phyloP scores from a whole-genome alignment of 1,140 invertebrate species.

The Nomia melanderi region DNA sequence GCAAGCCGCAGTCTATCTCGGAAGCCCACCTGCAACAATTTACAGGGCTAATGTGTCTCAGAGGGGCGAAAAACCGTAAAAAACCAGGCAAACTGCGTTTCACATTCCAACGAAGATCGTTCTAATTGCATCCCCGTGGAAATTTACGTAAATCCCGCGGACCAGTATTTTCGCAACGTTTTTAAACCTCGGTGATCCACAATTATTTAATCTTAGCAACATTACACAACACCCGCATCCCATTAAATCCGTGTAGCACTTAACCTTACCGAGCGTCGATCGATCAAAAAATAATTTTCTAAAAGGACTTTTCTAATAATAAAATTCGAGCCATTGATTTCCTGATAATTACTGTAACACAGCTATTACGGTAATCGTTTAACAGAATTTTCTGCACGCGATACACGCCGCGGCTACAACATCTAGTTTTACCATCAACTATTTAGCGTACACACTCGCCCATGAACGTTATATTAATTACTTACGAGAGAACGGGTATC shows the following conservation, averaged over 20 bases:
- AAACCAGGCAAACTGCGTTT: background rate
- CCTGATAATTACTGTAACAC: conserved; percentile 3
- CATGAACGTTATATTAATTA: no score
- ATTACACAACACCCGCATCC: no score
- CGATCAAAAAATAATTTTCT: conserved; percentile 5
- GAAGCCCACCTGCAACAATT: conserved; percentile 52
- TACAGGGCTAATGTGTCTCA: conserved; percentile 39
- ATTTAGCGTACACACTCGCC: no score
- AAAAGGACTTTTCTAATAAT: background rate
- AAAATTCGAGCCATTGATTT: background rate
- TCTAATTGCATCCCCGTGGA: no score
- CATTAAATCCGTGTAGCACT: no score
- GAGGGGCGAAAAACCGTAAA: background rate
- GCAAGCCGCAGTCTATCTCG: conserved; percentile 67
- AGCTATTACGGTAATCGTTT: conserved; percentile 9
- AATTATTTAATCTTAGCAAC: no score
- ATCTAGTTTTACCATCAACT: no score
- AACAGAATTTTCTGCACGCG: conserved; percentile 4
- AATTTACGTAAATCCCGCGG: no score
- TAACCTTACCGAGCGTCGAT: background rate
- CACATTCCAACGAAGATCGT: background rate
- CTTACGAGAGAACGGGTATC: no score
- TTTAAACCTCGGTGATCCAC: no score
- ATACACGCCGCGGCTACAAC: background rate
- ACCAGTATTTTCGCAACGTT: no score